Percentiles rank a stretch among this genome's conserved stretches.
These are phyloP conservation scores for Megaptera novaeangliae DNA, from an alignment of 2,113 vertebrate genomes.

Conservation along the genomic window DNA sequence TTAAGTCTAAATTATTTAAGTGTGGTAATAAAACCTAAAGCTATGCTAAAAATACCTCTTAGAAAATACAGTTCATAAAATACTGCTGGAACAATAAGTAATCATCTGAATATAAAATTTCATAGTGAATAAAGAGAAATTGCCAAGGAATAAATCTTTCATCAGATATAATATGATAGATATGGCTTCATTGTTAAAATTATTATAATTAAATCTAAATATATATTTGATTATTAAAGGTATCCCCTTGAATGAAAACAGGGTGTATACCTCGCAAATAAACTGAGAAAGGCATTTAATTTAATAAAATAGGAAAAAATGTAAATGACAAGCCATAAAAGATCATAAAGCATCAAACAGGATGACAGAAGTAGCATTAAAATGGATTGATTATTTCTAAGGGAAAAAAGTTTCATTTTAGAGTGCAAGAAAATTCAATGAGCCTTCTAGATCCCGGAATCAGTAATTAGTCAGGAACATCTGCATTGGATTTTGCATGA, in stretches of 20 bases:
- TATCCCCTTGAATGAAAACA: background rate
- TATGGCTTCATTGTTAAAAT: background rate
- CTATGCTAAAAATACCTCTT: background rate
- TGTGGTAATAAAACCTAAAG: background rate
- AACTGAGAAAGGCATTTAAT: background rate
- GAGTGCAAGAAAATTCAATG: background rate
- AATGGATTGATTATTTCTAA: background rate
- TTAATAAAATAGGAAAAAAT: background rate
- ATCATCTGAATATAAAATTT: slow-evolving; percentile 7
- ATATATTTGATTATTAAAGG: background rate
- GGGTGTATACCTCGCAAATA: background rate
- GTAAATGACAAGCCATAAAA: background rate
- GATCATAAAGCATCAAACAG: background rate
- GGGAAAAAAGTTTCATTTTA: background rate
- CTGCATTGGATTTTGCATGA: background rate
- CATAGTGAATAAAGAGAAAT: background rate
- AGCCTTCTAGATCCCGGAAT: background rate
- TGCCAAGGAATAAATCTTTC: background rate
- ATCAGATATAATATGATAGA: background rate
- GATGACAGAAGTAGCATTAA: background rate
- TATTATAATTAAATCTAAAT: background rate
- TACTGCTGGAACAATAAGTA: background rate
- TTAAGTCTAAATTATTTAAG: background rate
- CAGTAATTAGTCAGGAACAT: background rate
- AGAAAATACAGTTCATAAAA: background rate